These are phyloP conservation scores for Philypnodon macrostomus DNA, from an alignment of 2,797 vertebrate species.

Conservation along the genomic window DNA sequence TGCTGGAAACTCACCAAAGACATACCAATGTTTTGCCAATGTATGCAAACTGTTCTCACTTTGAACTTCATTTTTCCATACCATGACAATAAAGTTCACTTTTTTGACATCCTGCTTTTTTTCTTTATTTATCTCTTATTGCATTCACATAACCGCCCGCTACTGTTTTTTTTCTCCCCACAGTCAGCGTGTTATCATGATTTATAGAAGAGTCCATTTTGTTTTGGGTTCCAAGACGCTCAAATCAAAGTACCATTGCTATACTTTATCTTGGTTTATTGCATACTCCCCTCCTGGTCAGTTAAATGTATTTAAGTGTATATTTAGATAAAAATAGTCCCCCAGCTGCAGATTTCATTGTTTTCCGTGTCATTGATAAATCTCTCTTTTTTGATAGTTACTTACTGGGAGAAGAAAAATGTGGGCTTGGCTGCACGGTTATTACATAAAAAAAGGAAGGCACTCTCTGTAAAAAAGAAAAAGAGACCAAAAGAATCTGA, in stretches of 20 bases:
- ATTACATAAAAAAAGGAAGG: slow-evolving; percentile 40
- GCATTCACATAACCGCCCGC: slow-evolving; percentile 50
- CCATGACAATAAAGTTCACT: slow-evolving; percentile 72
- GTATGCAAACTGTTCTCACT: slow-evolving; percentile 32
- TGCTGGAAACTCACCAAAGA: slow-evolving; percentile 70
- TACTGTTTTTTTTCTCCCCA: slow-evolving; percentile 49
- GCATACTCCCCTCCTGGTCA: slow-evolving; percentile 66
- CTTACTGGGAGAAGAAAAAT: slow-evolving; percentile 60
- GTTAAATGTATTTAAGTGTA: slow-evolving; percentile 74
- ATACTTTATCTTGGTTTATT: slow-evolving; percentile 74
- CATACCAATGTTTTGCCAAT: slow-evolving; percentile 43
- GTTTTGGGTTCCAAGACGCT: slow-evolving; percentile 65
- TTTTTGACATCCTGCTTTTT: slow-evolving; percentile 65
- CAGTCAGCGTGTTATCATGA: slow-evolving; percentile 67
- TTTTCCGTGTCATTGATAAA: slow-evolving; percentile 77
- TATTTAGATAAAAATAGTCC: slow-evolving; percentile 75
- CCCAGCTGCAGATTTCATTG: slow-evolving; percentile 67
- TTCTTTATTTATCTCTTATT: slow-evolving; percentile 67
- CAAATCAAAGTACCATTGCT: slow-evolving; percentile 69
- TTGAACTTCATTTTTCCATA: slow-evolving; percentile 21
- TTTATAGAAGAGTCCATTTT: slow-evolving; percentile 75
- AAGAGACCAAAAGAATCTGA: slow-evolving; percentile 43
- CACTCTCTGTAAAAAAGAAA: slow-evolving; percentile 25
- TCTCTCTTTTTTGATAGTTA: slow-evolving; percentile 68
- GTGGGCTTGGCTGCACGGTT: slow-evolving; percentile 43